A percentile compares a stretch with the other conserved stretches of the same genome.
Evolutionary conservation across 2,797 vertebrate species (phyloP).

Genomic region (Erethizon dorsatum): DNA sequence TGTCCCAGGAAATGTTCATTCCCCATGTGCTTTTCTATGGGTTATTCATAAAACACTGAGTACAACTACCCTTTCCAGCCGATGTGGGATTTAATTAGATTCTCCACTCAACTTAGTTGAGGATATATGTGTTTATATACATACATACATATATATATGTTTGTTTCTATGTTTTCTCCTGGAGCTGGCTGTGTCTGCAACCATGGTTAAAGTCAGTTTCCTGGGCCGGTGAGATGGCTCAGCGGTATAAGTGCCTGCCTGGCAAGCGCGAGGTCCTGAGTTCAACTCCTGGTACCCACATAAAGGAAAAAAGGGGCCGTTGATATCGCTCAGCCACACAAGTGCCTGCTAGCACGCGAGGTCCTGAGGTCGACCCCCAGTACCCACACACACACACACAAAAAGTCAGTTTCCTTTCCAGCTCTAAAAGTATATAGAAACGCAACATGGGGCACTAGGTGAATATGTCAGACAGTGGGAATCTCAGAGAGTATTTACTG

Average conservation of each 20-base stretch:
- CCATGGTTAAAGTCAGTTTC: background rate
- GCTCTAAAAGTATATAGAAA: background rate
- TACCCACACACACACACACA: too few species aligned
- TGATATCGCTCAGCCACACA: too few species aligned
- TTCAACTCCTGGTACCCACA: too few species aligned
- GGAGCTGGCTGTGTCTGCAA: background rate
- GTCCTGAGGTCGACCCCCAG: too few species aligned
- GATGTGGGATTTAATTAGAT: slow-evolving; percentile 47
- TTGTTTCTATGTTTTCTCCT: background rate
- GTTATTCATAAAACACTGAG: slow-evolving; percentile 53
- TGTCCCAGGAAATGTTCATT: slow-evolving; percentile 57
- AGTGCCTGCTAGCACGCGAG: too few species aligned
- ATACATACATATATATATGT: background rate
- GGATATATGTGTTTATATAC: background rate
- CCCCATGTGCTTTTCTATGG: slow-evolving; percentile 55
- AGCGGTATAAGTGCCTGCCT: too few species aligned
- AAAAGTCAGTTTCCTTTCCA: background rate
- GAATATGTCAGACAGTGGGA: background rate
- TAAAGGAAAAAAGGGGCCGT: too few species aligned
- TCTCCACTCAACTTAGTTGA: background rate
- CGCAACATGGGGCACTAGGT: too few species aligned
- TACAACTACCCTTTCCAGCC: slow-evolving; percentile 26
- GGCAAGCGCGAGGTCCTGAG: too few species aligned
- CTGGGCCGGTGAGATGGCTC: too few species aligned
- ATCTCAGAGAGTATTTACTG: background rate